Conservation (phyloP, 1,140 invertebrate genomes). For the Hormaphis cornu region DNA sequence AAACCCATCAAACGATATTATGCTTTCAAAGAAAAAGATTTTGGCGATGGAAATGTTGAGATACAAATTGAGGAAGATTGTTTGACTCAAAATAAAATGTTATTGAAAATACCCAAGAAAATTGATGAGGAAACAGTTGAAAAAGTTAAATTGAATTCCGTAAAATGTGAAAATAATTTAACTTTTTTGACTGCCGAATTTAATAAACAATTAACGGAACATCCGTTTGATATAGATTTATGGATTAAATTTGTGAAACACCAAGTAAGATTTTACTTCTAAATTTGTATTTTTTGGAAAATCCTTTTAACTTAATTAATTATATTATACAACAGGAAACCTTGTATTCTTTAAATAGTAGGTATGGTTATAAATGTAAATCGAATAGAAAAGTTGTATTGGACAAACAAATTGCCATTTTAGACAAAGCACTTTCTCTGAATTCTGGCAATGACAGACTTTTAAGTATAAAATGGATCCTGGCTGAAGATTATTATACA, state of each 20-base stretch:
- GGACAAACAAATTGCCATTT: slow-evolving; percentile 49
- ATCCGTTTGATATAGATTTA: slow-evolving; percentile 45
- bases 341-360: slow-evolving; percentile 42
- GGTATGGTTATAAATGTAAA: slow-evolving; percentile 43
- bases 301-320: neutral
- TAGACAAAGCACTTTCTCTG: slow-evolving; percentile 48
- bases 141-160: slow-evolving; percentile 25
- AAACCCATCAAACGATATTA: slow-evolving; percentile 14
- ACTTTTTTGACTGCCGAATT: slow-evolving; percentile 45
- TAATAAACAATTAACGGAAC: slow-evolving; percentile 46
- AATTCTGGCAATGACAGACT: slow-evolving; percentile 46
- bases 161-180: slow-evolving; percentile 44
- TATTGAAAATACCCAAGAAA: neutral
- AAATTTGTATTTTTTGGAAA: slow-evolving; percentile 31
- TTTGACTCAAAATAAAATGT: slow-evolving; percentile 12
- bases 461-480: slow-evolving; percentile 45
- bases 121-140: neutral
- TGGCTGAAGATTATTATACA: slow-evolving; percentile 46
- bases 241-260: slow-evolving; percentile 52
- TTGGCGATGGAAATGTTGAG: neutral
- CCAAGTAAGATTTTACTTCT: slow-evolving; percentile 43
- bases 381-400: slow-evolving; percentile 42
- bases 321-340: slow-evolving; percentile 36
- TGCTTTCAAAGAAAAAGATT: slow-evolving; percentile 23
- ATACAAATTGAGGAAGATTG: neutral